Base-by-base conservation (phyloP, 1,140 invertebrate species). In the Halictus rubicundus region DNA sequence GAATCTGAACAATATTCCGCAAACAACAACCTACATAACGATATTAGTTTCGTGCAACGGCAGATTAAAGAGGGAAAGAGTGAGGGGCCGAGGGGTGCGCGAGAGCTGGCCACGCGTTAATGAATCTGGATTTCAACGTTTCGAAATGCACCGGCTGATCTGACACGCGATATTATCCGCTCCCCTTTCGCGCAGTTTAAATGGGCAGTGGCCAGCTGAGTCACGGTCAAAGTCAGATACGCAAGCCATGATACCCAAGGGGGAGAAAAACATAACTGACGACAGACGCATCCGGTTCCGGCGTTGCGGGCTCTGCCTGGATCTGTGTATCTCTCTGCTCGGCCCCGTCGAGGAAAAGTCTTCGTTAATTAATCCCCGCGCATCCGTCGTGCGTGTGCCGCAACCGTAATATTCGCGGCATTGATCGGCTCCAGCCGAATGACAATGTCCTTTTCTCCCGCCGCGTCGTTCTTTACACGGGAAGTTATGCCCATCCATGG, bases 231-330 rank as follows among this genome's bases (percentile, higher is more conserved):
- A 90, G 87, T 89, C 87, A 89, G 89, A 89, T 89, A 89, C 71
- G 61, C 70, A 83, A 21, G 5, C 49, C 81, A 81, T 66, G 87
- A 89, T 89, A 88, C 75, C 80, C 60, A 39, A 72, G 52, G 68
- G 68, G 69, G 27, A 52, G 70, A 77, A 84, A 83, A 88, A 86
- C 84, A 88, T 86, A 85, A 87, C 79, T 83, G 89, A 91, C 89
- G 91, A 92, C 89, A 89, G 90, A 87, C 88, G 91, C 89, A 89
- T 92, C 91, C 91, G 91, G 88, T 88, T 87, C 87, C 86, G 87
- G 65, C 37, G 59, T 66, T 52, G 71, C 49, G 68, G 61, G 59
- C 10, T 12, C 68, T 60, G 72, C 23, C 14, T 19, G 64, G 46
- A 74, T 66, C 37, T 63, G 52, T 52, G 32, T 32, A 32, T 32